Conservation (phyloP, 2,888 invertebrate genomes). For the Sipunculus nudus region DNA sequence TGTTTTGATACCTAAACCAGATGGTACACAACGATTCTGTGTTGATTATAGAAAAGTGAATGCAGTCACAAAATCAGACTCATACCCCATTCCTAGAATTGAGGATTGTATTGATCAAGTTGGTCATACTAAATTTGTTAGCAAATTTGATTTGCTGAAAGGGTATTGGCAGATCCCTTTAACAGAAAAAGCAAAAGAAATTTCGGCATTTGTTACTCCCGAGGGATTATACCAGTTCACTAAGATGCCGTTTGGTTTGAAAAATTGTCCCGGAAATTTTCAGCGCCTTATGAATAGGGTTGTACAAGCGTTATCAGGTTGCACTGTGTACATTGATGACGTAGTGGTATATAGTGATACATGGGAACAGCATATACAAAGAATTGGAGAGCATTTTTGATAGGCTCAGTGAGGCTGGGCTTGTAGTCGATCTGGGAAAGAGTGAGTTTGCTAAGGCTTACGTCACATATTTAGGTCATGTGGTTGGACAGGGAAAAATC, state of each 20-base stretch:
- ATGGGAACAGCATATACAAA: neutral
- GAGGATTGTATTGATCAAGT: constrained; percentile 44
- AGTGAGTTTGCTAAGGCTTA: constrained; percentile 19
- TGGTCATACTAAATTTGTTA: constrained; percentile 39
- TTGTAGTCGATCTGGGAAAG: constrained; percentile 9
- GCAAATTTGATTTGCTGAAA: constrained; percentile 41
- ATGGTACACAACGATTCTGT: constrained; percentile 26
- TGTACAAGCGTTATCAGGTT: neutral
- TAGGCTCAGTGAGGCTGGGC: neutral
- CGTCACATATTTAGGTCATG: constrained; percentile 37
- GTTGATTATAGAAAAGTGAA: constrained; percentile 43
- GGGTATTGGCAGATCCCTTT: constrained; percentile 34
- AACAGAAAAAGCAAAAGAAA: too few relatives aligned
- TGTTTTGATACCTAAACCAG: constrained; percentile 20
- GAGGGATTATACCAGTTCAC: too few relatives aligned
- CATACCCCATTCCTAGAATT: constrained; percentile 40
- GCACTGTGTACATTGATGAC: neutral
- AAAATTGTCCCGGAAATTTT: neutral
- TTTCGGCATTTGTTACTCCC: too few relatives aligned
- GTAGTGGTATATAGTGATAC: too few relatives aligned
- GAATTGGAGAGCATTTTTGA: neutral
- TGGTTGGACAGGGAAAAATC: constrained; percentile 19
- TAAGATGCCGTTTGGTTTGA: neutral
- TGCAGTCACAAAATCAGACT: constrained; percentile 39
- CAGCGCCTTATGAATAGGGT: neutral